Evolutionary conservation across 2,888 invertebrate genomes (phyloP).

Genomic region (Caenorhabditis uteleia): DNA sequence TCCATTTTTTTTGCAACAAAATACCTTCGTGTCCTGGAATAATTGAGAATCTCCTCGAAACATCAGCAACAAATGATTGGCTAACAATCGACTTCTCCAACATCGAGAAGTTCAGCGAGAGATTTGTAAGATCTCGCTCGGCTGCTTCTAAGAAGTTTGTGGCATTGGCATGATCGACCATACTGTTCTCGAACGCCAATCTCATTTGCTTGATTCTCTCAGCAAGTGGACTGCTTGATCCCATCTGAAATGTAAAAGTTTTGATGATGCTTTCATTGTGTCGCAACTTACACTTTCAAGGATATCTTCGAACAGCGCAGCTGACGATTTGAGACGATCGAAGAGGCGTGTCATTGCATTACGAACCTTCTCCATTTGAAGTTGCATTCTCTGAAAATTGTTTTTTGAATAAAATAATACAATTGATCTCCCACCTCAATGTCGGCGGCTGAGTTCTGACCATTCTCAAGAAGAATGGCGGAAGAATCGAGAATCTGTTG

Average conservation of each 20-base stretch:
- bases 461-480: constrained; percentile 14
- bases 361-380: constrained; percentile 12
- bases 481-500: constrained; percentile 34
- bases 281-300: too few species aligned
- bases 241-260: too few species aligned
- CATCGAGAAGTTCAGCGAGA: constrained; percentile 30
- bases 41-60: constrained; percentile 24
- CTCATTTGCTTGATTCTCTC: constrained; percentile 31
- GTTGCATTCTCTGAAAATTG: constrained; percentile 19
- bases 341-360: constrained; percentile 24
- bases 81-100: constrained; percentile 29
- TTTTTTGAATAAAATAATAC: too few species aligned
- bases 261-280: too few species aligned
- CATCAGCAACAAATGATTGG: constrained; percentile 19
- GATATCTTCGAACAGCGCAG: constrained; percentile 35
- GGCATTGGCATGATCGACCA: constrained; percentile 20
- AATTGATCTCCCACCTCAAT: too few species aligned
- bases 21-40: constrained; percentile 20
- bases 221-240: constrained; percentile 23
- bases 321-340: constrained; percentile 35
- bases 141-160: constrained; percentile 19
- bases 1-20: too few species aligned
- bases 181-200: constrained; percentile 26
- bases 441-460: constrained; percentile 10
- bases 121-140: constrained; percentile 25